A percentile compares a stretch with the other conserved stretches of the same genome.
Conservation (phyloP, 2,888 invertebrate species). For the Hypsopygia costalis region DNA sequence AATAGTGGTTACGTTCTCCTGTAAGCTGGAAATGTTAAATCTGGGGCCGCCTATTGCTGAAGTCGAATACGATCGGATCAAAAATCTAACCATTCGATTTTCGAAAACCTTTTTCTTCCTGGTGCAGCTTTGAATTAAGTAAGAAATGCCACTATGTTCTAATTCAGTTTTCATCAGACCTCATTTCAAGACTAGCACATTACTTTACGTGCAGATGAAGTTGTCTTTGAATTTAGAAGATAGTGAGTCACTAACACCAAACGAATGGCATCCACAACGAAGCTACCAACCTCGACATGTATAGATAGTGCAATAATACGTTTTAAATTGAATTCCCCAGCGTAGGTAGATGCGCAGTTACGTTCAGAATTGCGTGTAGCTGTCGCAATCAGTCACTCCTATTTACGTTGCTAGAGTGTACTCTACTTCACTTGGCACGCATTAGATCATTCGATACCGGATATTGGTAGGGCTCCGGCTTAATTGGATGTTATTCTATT, state of each 20-base stretch:
- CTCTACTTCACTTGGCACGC: constrained; percentile 20
- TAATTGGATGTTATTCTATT: constrained; percentile 15
- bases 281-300: no score
- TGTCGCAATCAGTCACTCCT: background rate
- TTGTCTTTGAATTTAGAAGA: background rate
- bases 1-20: no score
- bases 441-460: constrained; percentile 40
- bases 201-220: background rate
- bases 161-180: no score
- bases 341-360: background rate
- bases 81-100: no score
- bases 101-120: no score
- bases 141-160: no score
- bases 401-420: constrained; percentile 1
- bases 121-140: no score
- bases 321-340: background rate
- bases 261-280: no score
- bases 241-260: background rate
- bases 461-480: constrained; percentile 39
- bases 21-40: no score
- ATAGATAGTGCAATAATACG: background rate
- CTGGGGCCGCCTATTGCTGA: no score
- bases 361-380: background rate
- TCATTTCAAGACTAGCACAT: no score
- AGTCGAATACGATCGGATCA: no score